phyloP scores from a whole-genome alignment of 2,888 invertebrate genomes.

The Orgyia antiqua region DNA sequence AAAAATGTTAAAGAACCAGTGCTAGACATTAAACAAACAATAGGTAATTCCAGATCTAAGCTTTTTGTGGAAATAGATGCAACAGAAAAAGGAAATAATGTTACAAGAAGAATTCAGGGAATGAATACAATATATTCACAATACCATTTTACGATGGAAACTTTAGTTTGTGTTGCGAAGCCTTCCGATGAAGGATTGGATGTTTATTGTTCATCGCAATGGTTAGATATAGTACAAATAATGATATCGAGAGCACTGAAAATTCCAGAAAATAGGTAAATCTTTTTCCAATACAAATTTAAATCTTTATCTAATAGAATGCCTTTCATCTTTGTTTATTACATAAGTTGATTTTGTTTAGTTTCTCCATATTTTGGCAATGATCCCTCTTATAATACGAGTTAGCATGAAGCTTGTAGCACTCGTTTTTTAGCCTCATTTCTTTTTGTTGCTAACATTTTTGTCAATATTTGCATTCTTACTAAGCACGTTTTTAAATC shows the following conservation, averaged over 20 bases:
- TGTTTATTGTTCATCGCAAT: conserved; percentile 79
- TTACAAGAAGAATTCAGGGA: conserved; percentile 65
- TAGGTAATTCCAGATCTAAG: conserved; percentile 27
- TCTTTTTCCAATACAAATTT: too few species aligned
- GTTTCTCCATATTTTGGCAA: too few species aligned
- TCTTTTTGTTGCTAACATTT: too few species aligned
- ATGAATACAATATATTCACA: conserved; percentile 75
- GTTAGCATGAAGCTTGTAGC: too few species aligned
- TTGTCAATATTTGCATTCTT: too few species aligned
- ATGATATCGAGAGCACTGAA: conserved; percentile 73
- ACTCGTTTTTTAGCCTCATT: too few species aligned
- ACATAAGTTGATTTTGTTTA: too few species aligned
- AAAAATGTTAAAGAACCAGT: conserved; percentile 46
- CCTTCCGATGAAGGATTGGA: conserved; percentile 84
- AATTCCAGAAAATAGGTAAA: conserved; percentile 77
- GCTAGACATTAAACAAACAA: conserved; percentile 35
- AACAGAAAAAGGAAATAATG: conserved; percentile 44
- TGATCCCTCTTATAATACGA: too few species aligned
- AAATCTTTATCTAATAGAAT: too few species aligned
- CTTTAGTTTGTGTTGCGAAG: conserved; percentile 78
- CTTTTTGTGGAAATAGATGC: conserved; percentile 23
- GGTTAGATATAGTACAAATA: conserved; percentile 75
- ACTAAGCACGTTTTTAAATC: neutral
- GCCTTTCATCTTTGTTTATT: too few species aligned
- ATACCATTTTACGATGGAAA: conserved; percentile 86